These are phyloP conservation scores for Zosterops lateralis DNA, from an alignment of 2,113 vertebrate species.

Conservation along the genomic window DNA sequence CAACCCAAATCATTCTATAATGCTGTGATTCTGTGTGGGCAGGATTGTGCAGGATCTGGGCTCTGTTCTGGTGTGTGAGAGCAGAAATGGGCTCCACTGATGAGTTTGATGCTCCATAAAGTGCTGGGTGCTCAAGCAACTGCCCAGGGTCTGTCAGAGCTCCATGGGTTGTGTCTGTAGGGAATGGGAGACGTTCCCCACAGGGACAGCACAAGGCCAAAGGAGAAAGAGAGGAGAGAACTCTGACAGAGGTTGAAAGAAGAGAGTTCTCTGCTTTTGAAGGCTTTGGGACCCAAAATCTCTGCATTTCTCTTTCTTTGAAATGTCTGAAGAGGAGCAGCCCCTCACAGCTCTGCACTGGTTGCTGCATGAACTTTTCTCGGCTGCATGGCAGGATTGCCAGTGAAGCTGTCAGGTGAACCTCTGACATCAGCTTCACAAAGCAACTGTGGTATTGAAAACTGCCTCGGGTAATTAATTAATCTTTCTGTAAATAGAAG, in stretches of 20 bases:
- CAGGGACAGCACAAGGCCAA: rapidly evolving
- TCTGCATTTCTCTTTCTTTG: background rate
- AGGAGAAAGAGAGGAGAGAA: rapidly evolving
- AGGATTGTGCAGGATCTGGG: background rate
- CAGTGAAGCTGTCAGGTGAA: background rate
- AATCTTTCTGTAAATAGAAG: conserved; percentile 29
- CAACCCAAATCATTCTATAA: background rate
- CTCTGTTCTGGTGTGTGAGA: background rate
- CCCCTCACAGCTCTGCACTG: background rate
- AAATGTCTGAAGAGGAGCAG: background rate
- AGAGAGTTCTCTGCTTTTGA: background rate
- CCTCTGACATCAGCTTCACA: background rate
- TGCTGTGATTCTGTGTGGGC: background rate
- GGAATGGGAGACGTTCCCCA: background rate
- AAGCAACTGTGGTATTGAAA: background rate
- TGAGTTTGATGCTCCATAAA: background rate
- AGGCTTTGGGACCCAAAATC: background rate
- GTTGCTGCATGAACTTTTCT: background rate
- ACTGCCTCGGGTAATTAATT: conserved; percentile 20
- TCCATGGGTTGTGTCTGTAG: background rate
- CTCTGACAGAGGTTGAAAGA: background rate
- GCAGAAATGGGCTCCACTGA: background rate
- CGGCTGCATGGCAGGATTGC: background rate
- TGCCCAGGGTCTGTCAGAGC: background rate
- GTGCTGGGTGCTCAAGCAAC: background rate